Conservation (phyloP, 2,888 invertebrate genomes). For the Alviniconcha strummeri region DNA sequence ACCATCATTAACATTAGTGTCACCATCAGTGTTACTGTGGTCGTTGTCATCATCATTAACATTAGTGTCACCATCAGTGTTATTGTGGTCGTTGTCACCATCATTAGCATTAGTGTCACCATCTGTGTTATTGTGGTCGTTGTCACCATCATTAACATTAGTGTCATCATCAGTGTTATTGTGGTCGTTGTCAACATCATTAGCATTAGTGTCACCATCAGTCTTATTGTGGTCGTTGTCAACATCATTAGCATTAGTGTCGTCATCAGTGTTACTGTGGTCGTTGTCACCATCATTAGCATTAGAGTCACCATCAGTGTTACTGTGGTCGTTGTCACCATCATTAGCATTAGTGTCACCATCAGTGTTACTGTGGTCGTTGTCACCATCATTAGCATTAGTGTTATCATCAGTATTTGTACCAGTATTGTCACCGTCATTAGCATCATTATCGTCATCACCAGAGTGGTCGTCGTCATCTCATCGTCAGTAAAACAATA, state of each 20-base stretch:
- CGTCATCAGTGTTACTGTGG: not conserved
- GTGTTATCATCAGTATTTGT: too few relatives aligned
- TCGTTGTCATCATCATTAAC: not conserved
- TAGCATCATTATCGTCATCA: too few relatives aligned
- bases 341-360: not conserved
- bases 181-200: not conserved
- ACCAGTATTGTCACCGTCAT: too few relatives aligned
- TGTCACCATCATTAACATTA: not conserved
- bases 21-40: not conserved
- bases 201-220: not conserved
- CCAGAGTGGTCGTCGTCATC: too few relatives aligned
- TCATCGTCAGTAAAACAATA: too few relatives aligned
- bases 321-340: not conserved
- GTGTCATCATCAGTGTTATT: not conserved
- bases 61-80: not conserved
- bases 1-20: not conserved
- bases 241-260: not conserved
- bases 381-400: not conserved
- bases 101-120: not conserved
- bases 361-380: not conserved
- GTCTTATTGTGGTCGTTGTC: not conserved
- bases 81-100: too few relatives aligned
- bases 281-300: not conserved
- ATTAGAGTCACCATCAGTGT: not conserved
- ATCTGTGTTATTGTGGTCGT: not conserved